These are phyloP conservation scores for Laothoe populi DNA, from an alignment of 2,888 invertebrate species.

Conservation along the genomic window DNA sequence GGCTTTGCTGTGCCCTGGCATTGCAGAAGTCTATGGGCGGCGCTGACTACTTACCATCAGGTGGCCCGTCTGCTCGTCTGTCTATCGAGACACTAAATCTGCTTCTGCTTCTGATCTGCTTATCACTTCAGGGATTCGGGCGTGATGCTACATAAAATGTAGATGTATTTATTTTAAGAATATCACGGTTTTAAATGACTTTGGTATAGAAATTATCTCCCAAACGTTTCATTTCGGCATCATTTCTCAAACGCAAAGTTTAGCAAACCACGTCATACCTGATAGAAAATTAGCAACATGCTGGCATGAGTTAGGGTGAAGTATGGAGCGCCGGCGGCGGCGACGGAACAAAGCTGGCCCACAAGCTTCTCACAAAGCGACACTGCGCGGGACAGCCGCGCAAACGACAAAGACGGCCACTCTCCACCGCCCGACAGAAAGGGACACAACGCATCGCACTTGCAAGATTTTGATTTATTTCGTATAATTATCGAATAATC, in stretches of 20 bases:
- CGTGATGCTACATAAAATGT: no score
- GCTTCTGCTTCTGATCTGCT: no score
- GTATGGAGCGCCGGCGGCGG: slow-evolving; percentile 75
- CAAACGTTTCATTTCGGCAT: slow-evolving; percentile 31
- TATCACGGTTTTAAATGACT: no score
- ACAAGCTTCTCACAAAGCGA: slow-evolving; percentile 63
- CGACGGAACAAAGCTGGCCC: slow-evolving; percentile 66
- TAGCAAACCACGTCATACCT: slow-evolving; percentile 81
- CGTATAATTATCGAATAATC: slow-evolving; percentile 83
- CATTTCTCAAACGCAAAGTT: slow-evolving; percentile 76
- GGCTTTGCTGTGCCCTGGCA: no score
- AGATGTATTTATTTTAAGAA: no score
- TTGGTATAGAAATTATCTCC: no score
- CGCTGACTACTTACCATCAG: no score
- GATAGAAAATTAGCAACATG: slow-evolving; percentile 84
- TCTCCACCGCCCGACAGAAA: slow-evolving; percentile 47
- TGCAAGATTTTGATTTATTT: slow-evolving; percentile 80
- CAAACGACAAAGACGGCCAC: slow-evolving; percentile 53
- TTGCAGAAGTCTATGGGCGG: no score
- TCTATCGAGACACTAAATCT: no score
- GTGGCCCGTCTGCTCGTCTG: no score
- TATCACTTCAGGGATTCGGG: no score
- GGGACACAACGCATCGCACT: slow-evolving; percentile 56
- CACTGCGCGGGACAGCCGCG: slow-evolving; percentile 57
- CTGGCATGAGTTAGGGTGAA: slow-evolving; percentile 78